These are phyloP conservation scores for Drosophila nr. fundita DNA, from an alignment of 2,888 invertebrate genomes.

Conservation along the genomic window DNA sequence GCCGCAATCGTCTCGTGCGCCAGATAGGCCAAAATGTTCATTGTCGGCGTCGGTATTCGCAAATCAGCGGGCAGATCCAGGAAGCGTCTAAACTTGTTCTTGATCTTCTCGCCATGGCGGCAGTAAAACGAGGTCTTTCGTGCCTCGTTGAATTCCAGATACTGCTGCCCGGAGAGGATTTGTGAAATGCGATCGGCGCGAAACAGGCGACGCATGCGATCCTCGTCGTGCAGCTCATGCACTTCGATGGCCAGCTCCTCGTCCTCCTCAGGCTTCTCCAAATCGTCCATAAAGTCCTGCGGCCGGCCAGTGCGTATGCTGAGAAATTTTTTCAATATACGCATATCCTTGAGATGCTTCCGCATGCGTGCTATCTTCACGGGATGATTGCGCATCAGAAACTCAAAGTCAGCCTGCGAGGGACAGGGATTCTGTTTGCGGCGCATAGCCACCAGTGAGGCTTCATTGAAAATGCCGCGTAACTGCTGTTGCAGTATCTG, in stretches of 20 bases:
- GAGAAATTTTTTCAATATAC: slow-evolving; percentile 83
- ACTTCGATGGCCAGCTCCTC: slow-evolving; percentile 86
- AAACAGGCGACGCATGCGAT: slow-evolving; percentile 84
- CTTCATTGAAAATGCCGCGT: slow-evolving; percentile 90
- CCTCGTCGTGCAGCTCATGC: slow-evolving; percentile 85
- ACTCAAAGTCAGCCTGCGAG: slow-evolving; percentile 89
- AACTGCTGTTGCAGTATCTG: slow-evolving; percentile 93
- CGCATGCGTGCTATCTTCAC: slow-evolving; percentile 91
- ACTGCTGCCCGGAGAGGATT: slow-evolving; percentile 87
- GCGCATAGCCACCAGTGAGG: slow-evolving; percentile 88
- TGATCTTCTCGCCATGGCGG: slow-evolving; percentile 86
- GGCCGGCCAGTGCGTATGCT: slow-evolving; percentile 82
- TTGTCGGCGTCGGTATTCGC: slow-evolving; percentile 87
- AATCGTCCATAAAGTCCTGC: slow-evolving; percentile 84
- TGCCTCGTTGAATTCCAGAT: slow-evolving; percentile 92
- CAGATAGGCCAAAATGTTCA: slow-evolving; percentile 93
- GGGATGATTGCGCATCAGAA: slow-evolving; percentile 92
- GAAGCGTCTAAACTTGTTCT: slow-evolving; percentile 87
- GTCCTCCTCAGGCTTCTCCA: slow-evolving; percentile 86
- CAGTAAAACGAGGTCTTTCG: slow-evolving; percentile 90
- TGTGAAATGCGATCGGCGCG: slow-evolving; percentile 88
- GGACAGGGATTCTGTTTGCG: slow-evolving; percentile 88
- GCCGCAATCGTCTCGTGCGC: slow-evolving; percentile 96
- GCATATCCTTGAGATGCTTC: slow-evolving; percentile 89
- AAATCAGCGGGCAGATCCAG: slow-evolving; percentile 88